Base-by-base conservation (phyloP, 2,888 invertebrate genomes). In the Oscheius sp. region DNA sequence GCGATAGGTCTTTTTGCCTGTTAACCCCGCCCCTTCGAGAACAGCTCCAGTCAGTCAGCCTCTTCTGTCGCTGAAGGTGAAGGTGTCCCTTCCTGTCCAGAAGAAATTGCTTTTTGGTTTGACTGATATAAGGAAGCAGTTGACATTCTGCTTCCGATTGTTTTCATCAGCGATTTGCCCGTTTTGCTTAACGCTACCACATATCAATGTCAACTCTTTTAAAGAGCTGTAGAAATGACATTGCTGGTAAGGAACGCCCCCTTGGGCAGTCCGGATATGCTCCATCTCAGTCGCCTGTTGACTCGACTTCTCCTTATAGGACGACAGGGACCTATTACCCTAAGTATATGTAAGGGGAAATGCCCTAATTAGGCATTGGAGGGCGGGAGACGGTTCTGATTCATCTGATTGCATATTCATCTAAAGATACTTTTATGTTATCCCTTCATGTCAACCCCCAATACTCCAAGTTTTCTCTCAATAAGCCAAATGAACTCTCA, bases 401-500 rank as follows among this genome's bases (percentile, higher is more conserved):
- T 66, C 52, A 35, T 35, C 52, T 49, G 45, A 46, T 66, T 66
- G 52, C 66, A 66, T 66, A 66, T 66, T 66, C 66, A 66, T 66
- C 35, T 9, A 6, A 35, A 9, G 35, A 9, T 9, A 35, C 35
- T 53, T 53, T 53, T 53, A 53, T 53, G 53, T n/a, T 2, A 21
- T 12, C 53, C 35, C 35, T 9, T 35, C 35, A 35, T 9, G 35
- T 35, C 35, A 35, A 9, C 9, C 35, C n/a, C 35, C 35, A 35
- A 9, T 35, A 35, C 35, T 35, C 5, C 5, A 9, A 35, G 35
- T 35, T 35, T 35, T 35, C 35, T 35, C 35, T 35, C 35, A 35
- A 35, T 35, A 35, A 35, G 35, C 35, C 35, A 35, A 35, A 35
- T 35, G 35, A 35, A 35, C 35, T 35, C 35, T 35, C 35, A 6